Evolutionary conservation across 2,113 vertebrate genomes (phyloP), one percentile per base, ranked within the genome.

Genomic region (Laterallus jamaicensis): DNA sequence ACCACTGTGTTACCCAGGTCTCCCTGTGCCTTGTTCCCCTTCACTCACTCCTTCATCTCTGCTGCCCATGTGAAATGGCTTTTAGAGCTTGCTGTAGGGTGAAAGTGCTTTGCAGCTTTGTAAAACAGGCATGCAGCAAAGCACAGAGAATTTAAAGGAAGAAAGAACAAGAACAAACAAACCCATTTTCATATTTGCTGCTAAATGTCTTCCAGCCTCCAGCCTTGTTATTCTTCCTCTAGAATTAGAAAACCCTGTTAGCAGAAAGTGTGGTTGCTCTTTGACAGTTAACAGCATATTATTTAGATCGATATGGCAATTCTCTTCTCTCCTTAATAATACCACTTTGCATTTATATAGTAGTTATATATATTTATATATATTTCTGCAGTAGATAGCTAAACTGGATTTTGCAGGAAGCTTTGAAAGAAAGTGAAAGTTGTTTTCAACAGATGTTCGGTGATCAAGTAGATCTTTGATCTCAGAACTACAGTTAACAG

Each of bases 261-360:
- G 79, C 42, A 90, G 84, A 44, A 87, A 90, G 83, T 82, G 63
- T 59, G 40, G 70, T 92, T 93, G 77, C 71, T 80, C 82, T 92
- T 94, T 93, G 96, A 77, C 92, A 93, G 68, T 92, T 71, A 73
- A 37, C 55, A 92, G 77, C 67, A 3, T 69, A 82, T 90, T 90
- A 92, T 95, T 95, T 91, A 86, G 94, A 95, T 75, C 47, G 17
- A 96, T 96, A 93, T 14, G 44, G 74, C 91, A 93, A 77, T 92
- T 93, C 93, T 64, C 32, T 64, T 92, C 82, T 81, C 86, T 58
- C 67, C 42, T 85, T 90, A 95, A 95, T 90, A 92, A 93, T 58
- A 93, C 35, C 73, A 75, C 70, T 88, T 86, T 87, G 63, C 77
- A 71, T 92, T 87, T 92, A 76, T 90, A 59, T 59, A 42, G 90